Evolutionary conservation across 2,888 invertebrate species (phyloP), one percentile per base, ranked within the genome.

Genomic region (Ophioninae sp.): DNA sequence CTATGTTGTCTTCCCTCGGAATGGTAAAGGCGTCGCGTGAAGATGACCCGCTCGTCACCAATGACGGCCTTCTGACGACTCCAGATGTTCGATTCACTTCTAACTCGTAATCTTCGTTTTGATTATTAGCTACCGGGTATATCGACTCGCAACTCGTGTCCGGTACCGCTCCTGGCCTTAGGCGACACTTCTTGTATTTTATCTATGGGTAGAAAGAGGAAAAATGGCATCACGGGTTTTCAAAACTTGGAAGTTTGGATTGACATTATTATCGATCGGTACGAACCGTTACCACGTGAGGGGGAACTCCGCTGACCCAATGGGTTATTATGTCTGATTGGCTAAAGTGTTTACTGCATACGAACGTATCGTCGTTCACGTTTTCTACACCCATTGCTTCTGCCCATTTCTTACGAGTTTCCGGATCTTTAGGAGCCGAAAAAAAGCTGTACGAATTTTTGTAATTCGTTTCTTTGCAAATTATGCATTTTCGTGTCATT

Each of bases 261-360:
- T 10, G 8, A 2, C 7, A 10, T 7, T 7, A 59, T 21, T 39
- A 8, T 30, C 30, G 8, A 57, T 8, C 20, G 30, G 23, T 30
- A 88, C 89, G 88, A 87, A 91, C 92, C 17, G 90, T 90, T 68
- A 92, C 88, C 64, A 92, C 91, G 81, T 91, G 90, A 0, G 92
- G 92, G 23, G 92, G 92, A 17, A 91, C 88, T 20, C 92, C 92
- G 77, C 92, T 92, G 56, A 90, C 88, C 92, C 92, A 92, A 67
- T 92, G 92, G 1, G 92, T 92, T 65, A 92, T 91, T 50, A 92
- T 91, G 85, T 92, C 92, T 41, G 88, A 85, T 50, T 89, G 88
- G 41, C 88, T 85, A 85, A 92, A 92, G 82, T 92, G 91, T 86
- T 90, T 91, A 79, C 92, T 92, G 56, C 92, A 92, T 37, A 92